These are phyloP conservation scores for Eulemur rubriventer DNA, from an alignment of 2,797 vertebrate genomes.

Conservation along the genomic window DNA sequence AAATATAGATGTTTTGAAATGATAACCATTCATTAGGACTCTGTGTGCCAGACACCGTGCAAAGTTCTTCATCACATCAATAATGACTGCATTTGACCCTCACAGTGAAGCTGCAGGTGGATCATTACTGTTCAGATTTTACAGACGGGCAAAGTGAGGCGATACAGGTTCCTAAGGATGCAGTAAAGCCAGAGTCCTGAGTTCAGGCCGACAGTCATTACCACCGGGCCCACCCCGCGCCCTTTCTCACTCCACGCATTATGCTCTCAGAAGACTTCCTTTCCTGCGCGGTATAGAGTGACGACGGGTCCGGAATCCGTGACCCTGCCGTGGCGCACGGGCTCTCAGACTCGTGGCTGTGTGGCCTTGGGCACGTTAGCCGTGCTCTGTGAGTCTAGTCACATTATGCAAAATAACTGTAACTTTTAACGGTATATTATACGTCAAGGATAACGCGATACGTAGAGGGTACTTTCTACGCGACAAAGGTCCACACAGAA, in stretches of 20 bases:
- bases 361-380: not conserved
- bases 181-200: too few species aligned
- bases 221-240: too few species aligned
- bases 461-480: not conserved
- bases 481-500: not conserved
- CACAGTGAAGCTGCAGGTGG: not conserved
- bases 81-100: not conserved
- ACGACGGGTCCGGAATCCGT: too few species aligned
- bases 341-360: not conserved
- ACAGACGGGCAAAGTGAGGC: not conserved
- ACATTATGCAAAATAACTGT: not conserved
- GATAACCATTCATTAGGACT: not conserved
- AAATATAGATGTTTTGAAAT: not conserved
- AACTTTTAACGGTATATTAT: too few species aligned
- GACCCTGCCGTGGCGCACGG: not conserved
- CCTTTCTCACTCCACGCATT: too few species aligned
- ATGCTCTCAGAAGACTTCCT: not conserved
- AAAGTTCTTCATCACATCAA: not conserved
- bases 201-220: not conserved
- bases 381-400: not conserved
- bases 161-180: not conserved
- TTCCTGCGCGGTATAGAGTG: not conserved
- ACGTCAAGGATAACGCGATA: not conserved
- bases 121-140: not conserved
- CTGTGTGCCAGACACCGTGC: fast-evolving